Percentiles rank a stretch among this genome's conserved stretches.
phyloP scores from a whole-genome alignment of 2,888 invertebrate species.

The Pristionchus mayeri region DNA sequence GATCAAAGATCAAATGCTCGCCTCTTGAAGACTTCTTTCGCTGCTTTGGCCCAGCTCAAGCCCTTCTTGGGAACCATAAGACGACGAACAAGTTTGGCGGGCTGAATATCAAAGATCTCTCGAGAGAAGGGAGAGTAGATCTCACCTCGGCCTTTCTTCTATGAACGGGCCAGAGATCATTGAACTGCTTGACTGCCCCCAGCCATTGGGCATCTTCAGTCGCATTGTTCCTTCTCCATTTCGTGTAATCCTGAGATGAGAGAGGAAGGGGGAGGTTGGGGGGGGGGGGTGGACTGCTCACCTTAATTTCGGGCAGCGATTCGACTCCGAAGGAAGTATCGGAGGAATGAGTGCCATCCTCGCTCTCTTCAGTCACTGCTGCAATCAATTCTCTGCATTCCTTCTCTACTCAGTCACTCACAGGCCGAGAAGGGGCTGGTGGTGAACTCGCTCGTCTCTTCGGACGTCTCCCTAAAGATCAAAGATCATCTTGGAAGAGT shows the following conservation, averaged over 20 bases:
- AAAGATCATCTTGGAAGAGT: background rate
- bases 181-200: background rate
- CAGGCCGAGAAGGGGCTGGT: background rate
- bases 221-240: conserved; percentile 29
- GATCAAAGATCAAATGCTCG: background rate
- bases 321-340: conserved; percentile 8
- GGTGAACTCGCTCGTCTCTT: background rate
- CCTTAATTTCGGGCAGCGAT: conserved; percentile 22
- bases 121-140: background rate
- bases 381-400: background rate
- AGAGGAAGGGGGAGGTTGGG: background rate
- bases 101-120: conserved; percentile 32
- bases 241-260: background rate
- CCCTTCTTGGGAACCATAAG: background rate
- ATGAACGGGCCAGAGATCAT: background rate
- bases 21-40: conserved; percentile 32
- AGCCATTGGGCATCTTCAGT: conserved; percentile 6
- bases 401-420: background rate
- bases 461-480: background rate
- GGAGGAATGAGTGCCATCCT: background rate
- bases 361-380: background rate
- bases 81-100: conserved; percentile 29
- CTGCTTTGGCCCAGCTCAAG: conserved; percentile 7
- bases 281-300: background rate
- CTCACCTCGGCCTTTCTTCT: background rate